These are phyloP conservation scores for Ormyrus nitidulus DNA, from an alignment of 2,888 invertebrate genomes.

Conservation along the genomic window DNA sequence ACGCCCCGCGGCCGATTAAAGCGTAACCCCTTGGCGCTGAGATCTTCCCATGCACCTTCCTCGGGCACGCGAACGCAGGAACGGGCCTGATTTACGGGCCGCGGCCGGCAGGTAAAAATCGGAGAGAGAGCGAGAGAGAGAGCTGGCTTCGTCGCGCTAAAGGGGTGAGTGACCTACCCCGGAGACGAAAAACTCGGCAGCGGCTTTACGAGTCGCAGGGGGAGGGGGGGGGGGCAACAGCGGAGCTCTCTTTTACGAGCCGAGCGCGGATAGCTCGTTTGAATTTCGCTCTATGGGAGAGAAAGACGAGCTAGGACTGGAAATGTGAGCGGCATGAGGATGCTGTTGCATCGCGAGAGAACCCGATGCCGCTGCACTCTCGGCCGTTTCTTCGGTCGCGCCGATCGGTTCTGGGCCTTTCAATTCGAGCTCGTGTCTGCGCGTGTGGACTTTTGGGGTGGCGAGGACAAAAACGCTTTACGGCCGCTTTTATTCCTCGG, in stretches of 20 bases:
- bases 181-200: slow-evolving; percentile 14
- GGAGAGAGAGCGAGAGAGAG: neutral
- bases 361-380: too few species aligned
- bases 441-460: too few species aligned
- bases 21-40: too few species aligned
- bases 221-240: neutral
- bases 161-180: slow-evolving; percentile 45
- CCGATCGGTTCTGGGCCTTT: too few species aligned
- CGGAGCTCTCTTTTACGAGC: slow-evolving; percentile 18
- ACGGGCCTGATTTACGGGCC: slow-evolving; percentile 28
- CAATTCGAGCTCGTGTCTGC: too few species aligned
- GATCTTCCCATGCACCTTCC: neutral
- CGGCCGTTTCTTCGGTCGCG: too few species aligned
- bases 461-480: too few species aligned
- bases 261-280: slow-evolving; percentile 18
- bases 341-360: too few species aligned
- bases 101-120: slow-evolving; percentile 29
- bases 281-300: slow-evolving; percentile 12
- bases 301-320: too few species aligned
- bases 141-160: neutral
- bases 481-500: too few species aligned
- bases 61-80: neutral
- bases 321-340: too few species aligned
- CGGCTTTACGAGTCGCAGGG: slow-evolving; percentile 17
- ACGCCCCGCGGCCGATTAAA: too few species aligned